Percentiles rank a stretch among this genome's conserved stretches.
Conservation (phyloP, 2,797 vertebrate genomes). For the Balearica regulorum region DNA sequence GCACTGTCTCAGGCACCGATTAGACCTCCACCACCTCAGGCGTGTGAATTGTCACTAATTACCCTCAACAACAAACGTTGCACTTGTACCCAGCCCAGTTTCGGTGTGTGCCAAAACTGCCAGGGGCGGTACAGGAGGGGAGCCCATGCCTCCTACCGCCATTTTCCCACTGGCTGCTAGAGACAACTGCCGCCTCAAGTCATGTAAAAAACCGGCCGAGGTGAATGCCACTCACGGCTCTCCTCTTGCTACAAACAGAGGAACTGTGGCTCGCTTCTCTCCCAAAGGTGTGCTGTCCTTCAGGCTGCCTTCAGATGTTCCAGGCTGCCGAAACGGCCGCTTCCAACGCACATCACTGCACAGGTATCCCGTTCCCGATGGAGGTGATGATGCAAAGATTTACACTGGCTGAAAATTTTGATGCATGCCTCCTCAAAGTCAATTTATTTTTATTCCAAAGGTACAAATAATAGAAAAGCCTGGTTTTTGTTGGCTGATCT, state of each 20-base stretch:
- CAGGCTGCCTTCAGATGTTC: neutral
- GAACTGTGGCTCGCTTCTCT: neutral
- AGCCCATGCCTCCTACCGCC: rapidly evolving
- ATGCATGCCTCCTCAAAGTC: neutral
- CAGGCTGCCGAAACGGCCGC: neutral
- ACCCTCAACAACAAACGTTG: rapidly evolving
- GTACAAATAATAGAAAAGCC: constrained; percentile 21
- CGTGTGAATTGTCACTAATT: neutral
- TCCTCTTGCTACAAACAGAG: neutral
- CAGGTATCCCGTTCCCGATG: neutral
- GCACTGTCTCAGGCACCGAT: rapidly evolving
- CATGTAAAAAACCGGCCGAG: neutral
- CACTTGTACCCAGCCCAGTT: neutral
- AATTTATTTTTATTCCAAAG: constrained; percentile 18
- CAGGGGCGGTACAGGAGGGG: rapidly evolving
- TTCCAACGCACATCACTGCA: rapidly evolving
- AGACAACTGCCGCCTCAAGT: neutral
- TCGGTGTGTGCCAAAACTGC: neutral
- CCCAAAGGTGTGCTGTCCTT: neutral
- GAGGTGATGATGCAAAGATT: neutral
- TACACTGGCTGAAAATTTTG: neutral
- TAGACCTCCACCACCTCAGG: neutral
- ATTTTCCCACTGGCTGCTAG: neutral
- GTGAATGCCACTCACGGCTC: neutral
- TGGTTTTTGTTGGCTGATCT: neutral